Conservation (phyloP, 2,888 invertebrate genomes). For the Morpho deidamia region DNA sequence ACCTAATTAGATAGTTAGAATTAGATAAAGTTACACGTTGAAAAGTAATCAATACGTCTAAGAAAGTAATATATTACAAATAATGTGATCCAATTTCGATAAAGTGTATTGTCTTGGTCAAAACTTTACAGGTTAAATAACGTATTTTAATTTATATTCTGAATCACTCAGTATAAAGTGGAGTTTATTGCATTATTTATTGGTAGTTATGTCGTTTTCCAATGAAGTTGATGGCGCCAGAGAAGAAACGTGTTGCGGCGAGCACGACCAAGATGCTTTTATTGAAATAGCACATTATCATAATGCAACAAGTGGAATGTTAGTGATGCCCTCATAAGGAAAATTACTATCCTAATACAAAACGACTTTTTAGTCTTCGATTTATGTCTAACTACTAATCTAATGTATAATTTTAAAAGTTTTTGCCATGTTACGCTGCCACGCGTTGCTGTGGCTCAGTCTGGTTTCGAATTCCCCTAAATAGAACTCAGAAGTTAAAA, state of each 20-base stretch:
- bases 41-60: conserved; percentile 12
- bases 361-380: conserved; percentile 12
- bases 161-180: not conserved
- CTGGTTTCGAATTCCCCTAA: too few species aligned
- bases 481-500: too few species aligned
- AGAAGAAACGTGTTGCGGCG: conserved; percentile 47
- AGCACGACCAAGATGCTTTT: conserved; percentile 50
- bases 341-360: conserved; percentile 23
- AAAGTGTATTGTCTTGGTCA: conserved; percentile 30
- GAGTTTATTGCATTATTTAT: conserved; percentile 19
- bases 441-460: too few species aligned
- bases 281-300: conserved; percentile 71
- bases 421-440: too few species aligned
- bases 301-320: conserved; percentile 65
- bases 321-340: conserved; percentile 52
- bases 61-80: conserved; percentile 16
- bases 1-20: not conserved
- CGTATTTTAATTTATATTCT: not conserved
- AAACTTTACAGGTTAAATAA: too few species aligned
- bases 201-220: conserved; percentile 10
- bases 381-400: conserved; percentile 4
- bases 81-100: conserved; percentile 22
- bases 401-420: too few species aligned
- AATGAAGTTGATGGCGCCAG: conserved; percentile 44
- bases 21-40: not conserved